Conservation (phyloP, 2,888 invertebrate species). For the Alviniconcha strummeri region DNA sequence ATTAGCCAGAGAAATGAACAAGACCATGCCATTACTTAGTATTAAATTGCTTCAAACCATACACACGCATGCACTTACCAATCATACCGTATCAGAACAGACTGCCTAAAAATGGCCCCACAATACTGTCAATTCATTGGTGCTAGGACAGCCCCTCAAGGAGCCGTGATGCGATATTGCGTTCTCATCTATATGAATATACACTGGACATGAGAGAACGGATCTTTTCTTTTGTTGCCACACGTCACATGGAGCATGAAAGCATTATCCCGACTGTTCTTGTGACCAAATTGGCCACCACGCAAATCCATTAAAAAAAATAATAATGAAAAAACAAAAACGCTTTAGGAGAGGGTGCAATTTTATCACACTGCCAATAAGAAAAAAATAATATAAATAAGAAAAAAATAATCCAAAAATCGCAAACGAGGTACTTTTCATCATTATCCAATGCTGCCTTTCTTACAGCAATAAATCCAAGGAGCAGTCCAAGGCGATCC, state of each 20-base stretch:
- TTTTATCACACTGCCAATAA: background rate
- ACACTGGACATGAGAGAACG: background rate
- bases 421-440: background rate
- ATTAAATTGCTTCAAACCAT: background rate
- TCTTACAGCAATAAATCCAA: background rate
- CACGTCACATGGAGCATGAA: background rate
- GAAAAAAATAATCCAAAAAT: background rate
- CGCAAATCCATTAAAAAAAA: background rate
- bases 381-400: background rate
- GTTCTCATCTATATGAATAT: background rate
- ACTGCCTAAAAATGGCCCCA: slow-evolving; percentile 2
- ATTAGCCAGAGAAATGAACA: background rate
- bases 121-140: slow-evolving; percentile 4
- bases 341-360: background rate
- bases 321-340: background rate
- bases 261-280: no score
- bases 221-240: background rate
- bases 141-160: background rate
- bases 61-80: slow-evolving; percentile 1
- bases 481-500: background rate
- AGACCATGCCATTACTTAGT: background rate
- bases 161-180: no score
- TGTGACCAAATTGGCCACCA: no score
- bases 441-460: background rate
- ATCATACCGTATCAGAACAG: background rate